Percentiles rank a stretch among this genome's conserved stretches.
These are phyloP conservation scores for Penaeus vannamei DNA, from an alignment of 1,140 invertebrate species.

Conservation along the genomic window DNA sequence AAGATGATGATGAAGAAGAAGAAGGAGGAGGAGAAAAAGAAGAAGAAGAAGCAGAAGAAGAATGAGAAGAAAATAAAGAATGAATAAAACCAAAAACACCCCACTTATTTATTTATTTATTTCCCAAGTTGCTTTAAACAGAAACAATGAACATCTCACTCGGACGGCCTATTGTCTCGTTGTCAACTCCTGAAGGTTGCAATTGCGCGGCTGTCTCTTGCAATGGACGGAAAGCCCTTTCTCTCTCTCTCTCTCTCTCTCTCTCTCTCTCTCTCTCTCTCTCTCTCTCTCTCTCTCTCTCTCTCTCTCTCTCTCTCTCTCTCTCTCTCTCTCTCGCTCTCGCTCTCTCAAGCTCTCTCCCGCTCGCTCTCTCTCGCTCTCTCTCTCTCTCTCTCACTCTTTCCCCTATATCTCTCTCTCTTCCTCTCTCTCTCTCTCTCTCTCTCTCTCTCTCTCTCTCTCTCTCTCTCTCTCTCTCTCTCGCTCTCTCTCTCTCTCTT, in stretches of 20 bases:
- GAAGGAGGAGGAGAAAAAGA: not conserved
- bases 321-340: not conserved
- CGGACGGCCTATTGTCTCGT: too few species aligned
- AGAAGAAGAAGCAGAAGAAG: not conserved
- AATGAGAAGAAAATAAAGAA: not conserved
- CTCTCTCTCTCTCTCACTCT: not conserved
- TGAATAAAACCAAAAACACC: not conserved
- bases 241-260: not conserved
- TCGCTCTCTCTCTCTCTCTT: not conserved
- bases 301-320: conserved; percentile 7
- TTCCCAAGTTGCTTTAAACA: too few species aligned
- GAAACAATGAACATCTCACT: too few species aligned
- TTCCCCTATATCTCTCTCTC: not conserved
- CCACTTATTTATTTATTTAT: too few species aligned
- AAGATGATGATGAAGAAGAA: not conserved
- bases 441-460: not conserved
- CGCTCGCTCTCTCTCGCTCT: not conserved
- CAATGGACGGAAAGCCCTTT: too few species aligned
- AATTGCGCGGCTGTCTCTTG: too few species aligned
- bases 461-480: not conserved
- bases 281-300: conserved; percentile 26
- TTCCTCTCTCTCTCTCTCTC: not conserved
- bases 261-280: conserved; percentile 11
- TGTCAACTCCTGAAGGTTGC: too few species aligned
- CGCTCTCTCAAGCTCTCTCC: not conserved